Evolutionary conservation across 2,113 vertebrate genomes (phyloP).

Genomic region (Alligator mississippiensis): DNA sequence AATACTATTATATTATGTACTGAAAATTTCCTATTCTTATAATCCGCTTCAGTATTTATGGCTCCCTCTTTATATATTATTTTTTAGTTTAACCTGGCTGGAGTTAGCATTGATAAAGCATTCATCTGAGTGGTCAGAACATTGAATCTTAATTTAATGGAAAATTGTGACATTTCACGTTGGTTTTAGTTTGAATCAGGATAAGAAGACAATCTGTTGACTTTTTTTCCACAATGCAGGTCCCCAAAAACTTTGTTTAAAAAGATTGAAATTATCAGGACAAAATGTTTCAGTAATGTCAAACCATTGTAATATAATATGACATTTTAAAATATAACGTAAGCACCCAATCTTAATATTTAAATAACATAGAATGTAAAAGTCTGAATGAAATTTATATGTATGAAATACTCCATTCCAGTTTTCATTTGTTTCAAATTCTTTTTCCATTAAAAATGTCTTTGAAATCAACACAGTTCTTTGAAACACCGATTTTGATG

Average conservation of each 20-base stretch:
- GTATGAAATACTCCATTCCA: background rate
- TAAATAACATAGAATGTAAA: background rate
- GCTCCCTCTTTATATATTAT: background rate
- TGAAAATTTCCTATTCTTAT: background rate
- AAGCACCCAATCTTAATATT: background rate
- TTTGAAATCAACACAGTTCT: background rate
- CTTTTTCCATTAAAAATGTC: background rate
- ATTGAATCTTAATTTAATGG: background rate
- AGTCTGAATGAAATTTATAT: background rate
- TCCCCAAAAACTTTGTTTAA: background rate
- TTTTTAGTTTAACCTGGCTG: background rate
- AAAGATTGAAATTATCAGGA: background rate
- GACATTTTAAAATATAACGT: background rate
- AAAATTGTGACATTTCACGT: background rate
- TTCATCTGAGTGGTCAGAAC: background rate
- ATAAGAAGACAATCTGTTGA: background rate
- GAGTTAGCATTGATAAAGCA: background rate
- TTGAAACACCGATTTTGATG: background rate
- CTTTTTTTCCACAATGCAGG: background rate
- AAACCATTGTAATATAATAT: background rate
- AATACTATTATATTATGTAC: background rate
- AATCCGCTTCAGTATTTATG: background rate
- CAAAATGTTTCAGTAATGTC: background rate
- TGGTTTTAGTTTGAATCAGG: background rate
- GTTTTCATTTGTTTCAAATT: background rate